phyloP scores from a whole-genome alignment of 2,888 invertebrate species.

The Eristalinus aeneus region DNA sequence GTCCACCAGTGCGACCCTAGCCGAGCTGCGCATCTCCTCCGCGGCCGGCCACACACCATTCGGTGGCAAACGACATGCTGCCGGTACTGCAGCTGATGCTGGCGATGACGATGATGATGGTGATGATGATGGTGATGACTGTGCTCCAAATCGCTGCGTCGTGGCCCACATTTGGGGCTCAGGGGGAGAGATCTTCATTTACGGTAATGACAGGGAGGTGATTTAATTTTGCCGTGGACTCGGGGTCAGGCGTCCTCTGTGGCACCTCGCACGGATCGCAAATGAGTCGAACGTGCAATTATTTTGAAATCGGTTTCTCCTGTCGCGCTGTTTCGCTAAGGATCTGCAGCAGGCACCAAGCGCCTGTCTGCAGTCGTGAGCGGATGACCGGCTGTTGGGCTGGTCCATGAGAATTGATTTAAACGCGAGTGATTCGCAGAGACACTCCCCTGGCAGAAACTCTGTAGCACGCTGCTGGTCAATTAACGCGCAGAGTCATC shows the following conservation, averaged over 20 bases:
- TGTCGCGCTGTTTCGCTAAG: too few relatives aligned
- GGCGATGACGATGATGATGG: conserved; percentile 31
- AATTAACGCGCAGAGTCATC: background rate
- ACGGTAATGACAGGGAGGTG: conserved; percentile 57
- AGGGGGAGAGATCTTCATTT: conserved; percentile 4
- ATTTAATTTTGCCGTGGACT: conserved; percentile 43
- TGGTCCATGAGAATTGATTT: background rate
- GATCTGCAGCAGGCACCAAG: too few relatives aligned
- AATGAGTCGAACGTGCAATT: conserved; percentile 28
- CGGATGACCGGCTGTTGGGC: background rate
- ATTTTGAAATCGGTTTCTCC: conserved; percentile 33
- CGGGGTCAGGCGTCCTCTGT: conserved; percentile 19
- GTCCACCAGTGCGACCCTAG: conserved; percentile 25
- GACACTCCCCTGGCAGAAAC: too few relatives aligned
- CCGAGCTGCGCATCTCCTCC: conserved; percentile 10
- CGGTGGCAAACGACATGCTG: conserved; percentile 24
- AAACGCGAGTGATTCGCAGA: background rate
- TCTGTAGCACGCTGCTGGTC: too few relatives aligned
- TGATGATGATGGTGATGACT: conserved; percentile 39
- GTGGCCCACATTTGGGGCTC: background rate
- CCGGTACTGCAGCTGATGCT: background rate
- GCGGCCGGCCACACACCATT: conserved; percentile 41
- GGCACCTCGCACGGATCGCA: conserved; percentile 26
- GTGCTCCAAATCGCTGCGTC: conserved; percentile 30
- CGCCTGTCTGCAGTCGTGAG: too few relatives aligned